Evolutionary conservation across 2,888 invertebrate genomes (phyloP).

Genomic region (Rhamphomyia laevipes): DNA sequence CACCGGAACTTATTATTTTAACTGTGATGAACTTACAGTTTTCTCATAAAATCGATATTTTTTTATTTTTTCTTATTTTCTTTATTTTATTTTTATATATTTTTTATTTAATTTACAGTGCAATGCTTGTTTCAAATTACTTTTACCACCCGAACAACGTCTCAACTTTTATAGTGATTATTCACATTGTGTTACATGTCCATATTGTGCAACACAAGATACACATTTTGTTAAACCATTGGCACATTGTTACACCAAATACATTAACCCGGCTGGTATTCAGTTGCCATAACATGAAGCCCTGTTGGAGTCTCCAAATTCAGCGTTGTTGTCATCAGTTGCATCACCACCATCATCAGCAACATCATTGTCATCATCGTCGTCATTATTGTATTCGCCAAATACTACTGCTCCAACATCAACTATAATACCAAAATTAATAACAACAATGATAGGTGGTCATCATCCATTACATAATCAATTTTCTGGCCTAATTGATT

Average conservation of each 20-base stretch:
- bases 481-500: neutral
- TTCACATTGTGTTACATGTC: conserved; percentile 82
- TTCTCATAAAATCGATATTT: no score
- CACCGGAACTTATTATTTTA: no score
- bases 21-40: no score
- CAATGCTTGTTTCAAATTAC: conserved; percentile 81
- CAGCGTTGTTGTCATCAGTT: conserved; percentile 24
- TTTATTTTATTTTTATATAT: no score
- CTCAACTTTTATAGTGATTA: conserved; percentile 91
- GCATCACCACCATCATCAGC: neutral
- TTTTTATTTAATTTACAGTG: conserved; percentile 49
- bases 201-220: conserved; percentile 80
- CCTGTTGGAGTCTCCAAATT: conserved; percentile 47
- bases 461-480: conserved; percentile 1
- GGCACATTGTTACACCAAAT: conserved; percentile 69
- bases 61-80: no score
- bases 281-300: conserved; percentile 83
- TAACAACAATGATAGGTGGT: conserved; percentile 1
- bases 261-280: conserved; percentile 53
- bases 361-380: conserved; percentile 3
- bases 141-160: conserved; percentile 75
- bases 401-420: conserved; percentile 35
- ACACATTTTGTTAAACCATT: conserved; percentile 92
- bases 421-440: conserved; percentile 11
- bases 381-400: conserved; percentile 23